A percentile compares a stretch with the other conserved stretches of the same genome.
Evolutionary conservation across 1,140 invertebrate genomes (phyloP).

Genomic region (Matsumurasca onukii): DNA sequence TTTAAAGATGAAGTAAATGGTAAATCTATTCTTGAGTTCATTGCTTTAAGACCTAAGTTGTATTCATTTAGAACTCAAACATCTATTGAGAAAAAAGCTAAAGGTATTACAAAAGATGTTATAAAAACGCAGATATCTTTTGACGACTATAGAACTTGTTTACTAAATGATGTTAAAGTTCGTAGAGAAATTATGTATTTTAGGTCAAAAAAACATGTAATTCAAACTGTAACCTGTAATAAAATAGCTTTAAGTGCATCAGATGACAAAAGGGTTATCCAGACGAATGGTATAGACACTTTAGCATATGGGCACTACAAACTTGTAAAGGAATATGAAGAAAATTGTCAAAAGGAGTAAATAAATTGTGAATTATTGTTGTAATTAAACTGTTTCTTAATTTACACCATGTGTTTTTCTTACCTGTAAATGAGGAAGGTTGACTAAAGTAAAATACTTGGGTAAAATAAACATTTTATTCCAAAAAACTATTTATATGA

Average conservation of each 20-base stretch:
- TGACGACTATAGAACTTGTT: constrained; percentile 34
- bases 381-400: too few relatives aligned
- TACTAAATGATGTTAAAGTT: constrained; percentile 25
- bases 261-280: constrained; percentile 36
- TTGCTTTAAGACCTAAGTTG: constrained; percentile 50
- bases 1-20: constrained; percentile 54
- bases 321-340: too few relatives aligned
- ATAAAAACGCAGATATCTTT: constrained; percentile 35
- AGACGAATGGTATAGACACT: constrained; percentile 31
- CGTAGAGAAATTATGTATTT: constrained; percentile 28
- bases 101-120: constrained; percentile 40
- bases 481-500: too few relatives aligned
- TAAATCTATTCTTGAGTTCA: constrained; percentile 46
- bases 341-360: too few relatives aligned
- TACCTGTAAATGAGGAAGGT: too few relatives aligned
- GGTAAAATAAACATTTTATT: too few relatives aligned
- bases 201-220: constrained; percentile 31
- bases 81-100: constrained; percentile 40
- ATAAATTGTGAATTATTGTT: too few relatives aligned
- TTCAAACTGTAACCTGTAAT: constrained; percentile 31
- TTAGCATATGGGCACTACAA: constrained; percentile 34
- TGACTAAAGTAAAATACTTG: too few relatives aligned
- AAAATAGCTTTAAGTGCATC: constrained; percentile 28
- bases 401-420: too few relatives aligned
- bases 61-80: constrained; percentile 44